phyloP scores from a whole-genome alignment of 2,888 invertebrate genomes.

The Rotaria magnacalcarata region DNA sequence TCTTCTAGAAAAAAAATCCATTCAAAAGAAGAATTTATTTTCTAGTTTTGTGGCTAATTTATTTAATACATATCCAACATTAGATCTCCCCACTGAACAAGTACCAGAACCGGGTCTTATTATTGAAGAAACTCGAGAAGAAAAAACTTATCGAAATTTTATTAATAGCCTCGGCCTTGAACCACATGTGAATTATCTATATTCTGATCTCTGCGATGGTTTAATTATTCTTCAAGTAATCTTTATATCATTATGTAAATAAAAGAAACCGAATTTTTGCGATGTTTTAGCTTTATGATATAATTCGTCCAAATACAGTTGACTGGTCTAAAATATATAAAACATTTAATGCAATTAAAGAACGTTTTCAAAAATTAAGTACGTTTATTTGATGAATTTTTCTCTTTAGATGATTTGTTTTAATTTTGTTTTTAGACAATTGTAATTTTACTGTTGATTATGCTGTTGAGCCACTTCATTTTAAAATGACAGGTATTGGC shows the following conservation, averaged over 20 bases:
- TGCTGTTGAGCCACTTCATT: conserved; percentile 78
- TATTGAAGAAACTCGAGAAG: conserved; percentile 88
- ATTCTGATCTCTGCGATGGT: conserved; percentile 90
- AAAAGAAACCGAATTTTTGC: background rate
- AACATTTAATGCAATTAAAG: conserved; percentile 83
- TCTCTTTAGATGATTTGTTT: background rate
- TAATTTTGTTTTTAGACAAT: conserved; percentile 67
- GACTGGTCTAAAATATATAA: conserved; percentile 77
- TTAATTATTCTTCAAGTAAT: conserved; percentile 75
- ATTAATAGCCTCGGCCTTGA: conserved; percentile 92
- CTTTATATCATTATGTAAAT: background rate
- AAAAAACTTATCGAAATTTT: conserved; percentile 98
- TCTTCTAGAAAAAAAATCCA: too few species aligned
- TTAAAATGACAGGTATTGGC: conserved; percentile 92
- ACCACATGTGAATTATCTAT: conserved; percentile 93
- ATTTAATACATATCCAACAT: conserved; percentile 93
- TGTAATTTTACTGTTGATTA: conserved; percentile 96
- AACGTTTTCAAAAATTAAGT: conserved; percentile 83
- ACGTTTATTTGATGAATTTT: background rate
- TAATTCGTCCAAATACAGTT: conserved; percentile 89
- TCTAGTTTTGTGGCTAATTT: conserved; percentile 83
- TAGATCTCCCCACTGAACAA: conserved; percentile 75
- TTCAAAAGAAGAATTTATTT: background rate
- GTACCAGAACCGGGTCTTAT: conserved; percentile 73
- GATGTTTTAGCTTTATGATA: conserved; percentile 77